phyloP scores from a whole-genome alignment of 2,888 invertebrate genomes.

The Sinhomidia bicolor region DNA sequence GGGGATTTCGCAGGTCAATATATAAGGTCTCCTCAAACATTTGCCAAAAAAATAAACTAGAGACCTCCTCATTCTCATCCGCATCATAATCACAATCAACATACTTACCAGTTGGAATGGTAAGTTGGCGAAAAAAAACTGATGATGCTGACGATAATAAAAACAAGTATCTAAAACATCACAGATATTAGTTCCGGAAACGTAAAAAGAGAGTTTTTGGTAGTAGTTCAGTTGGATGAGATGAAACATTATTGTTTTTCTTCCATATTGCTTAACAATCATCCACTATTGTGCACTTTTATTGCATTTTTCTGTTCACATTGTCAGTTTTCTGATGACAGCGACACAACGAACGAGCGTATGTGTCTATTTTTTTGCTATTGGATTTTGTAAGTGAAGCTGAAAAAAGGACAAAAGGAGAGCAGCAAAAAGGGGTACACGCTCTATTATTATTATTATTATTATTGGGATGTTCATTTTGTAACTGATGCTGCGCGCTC shows the following conservation, averaged over 20 bases:
- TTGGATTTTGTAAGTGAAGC: neutral
- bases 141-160: neutral
- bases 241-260: neutral
- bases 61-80: neutral
- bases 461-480: neutral
- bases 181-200: neutral
- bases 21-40: neutral
- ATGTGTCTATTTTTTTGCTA: neutral
- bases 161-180: too few relatives aligned
- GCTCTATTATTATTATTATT: neutral
- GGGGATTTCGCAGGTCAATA: slow-evolving; percentile 21
- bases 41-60: slow-evolving; percentile 6
- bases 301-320: slow-evolving; percentile 14
- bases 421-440: neutral
- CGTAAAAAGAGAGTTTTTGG: neutral
- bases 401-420: neutral
- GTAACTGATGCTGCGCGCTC: neutral
- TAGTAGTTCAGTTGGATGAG: neutral
- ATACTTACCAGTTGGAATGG: too few relatives aligned
- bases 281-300: neutral
- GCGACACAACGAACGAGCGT: too few relatives aligned
- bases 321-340: slow-evolving; percentile 26
- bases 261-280: neutral
- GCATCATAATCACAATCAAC: neutral
- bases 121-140: too few relatives aligned